Percentiles rank a stretch among this genome's conserved stretches.
Evolutionary conservation across 37 sponge, comb jelly and placozoan species (phyloP).

Genomic region (Eunapius fragilis): DNA sequence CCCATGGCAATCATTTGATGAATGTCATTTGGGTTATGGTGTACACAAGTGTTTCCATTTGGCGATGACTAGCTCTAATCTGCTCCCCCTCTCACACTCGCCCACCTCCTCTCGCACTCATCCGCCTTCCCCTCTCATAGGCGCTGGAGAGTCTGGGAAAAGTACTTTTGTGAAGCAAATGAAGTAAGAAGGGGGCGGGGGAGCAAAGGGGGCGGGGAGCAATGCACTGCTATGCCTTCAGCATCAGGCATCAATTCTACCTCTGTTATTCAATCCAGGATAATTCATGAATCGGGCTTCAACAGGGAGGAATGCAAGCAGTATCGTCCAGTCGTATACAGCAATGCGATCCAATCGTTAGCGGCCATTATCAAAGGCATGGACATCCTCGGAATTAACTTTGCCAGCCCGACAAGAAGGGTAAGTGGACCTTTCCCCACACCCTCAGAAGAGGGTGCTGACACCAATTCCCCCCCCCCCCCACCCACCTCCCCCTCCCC

Average conservation of each 20-base stretch:
- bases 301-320: conserved; percentile 86
- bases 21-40: not conserved
- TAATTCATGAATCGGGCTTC: conserved; percentile 90
- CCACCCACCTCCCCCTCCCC: too few species aligned
- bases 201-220: too few species aligned
- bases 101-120: not conserved
- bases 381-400: conserved; percentile 79
- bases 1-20: not conserved
- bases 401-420: conserved; percentile 72
- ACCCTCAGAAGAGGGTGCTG: too few species aligned
- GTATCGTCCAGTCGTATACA: conserved; percentile 88
- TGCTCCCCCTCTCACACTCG: not conserved
- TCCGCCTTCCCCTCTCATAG: conserved; percentile 16
- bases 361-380: conserved; percentile 90
- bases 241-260: not conserved
- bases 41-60: too few species aligned
- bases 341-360: conserved; percentile 91
- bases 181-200: conserved; percentile 71
- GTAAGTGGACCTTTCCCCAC: too few species aligned
- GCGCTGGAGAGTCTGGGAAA: conserved; percentile 93
- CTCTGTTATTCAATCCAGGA: conserved; percentile 38
- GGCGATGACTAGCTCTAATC: too few species aligned
- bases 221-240: not conserved
- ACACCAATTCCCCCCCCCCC: too few species aligned
- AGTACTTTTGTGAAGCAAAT: conserved; percentile 88